Conservation (phyloP, 2,888 invertebrate species). For the Tetragonula carbonaria region DNA sequence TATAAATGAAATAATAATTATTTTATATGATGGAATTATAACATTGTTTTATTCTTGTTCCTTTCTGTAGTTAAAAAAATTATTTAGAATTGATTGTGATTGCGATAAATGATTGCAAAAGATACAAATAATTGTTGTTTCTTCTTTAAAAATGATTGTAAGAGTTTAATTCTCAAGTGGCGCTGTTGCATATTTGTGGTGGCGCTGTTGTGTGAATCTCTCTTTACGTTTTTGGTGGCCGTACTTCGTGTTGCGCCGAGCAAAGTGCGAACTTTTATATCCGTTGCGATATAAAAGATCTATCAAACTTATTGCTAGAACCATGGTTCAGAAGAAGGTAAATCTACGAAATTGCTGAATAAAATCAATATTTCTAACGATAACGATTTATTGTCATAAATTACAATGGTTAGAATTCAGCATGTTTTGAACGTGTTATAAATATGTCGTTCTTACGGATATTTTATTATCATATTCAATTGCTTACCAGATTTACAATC, state of each 20-base stretch:
- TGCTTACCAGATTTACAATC: background rate
- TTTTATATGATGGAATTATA: background rate
- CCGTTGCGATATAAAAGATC: constrained; percentile 73
- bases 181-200: constrained; percentile 24
- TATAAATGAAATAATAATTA: background rate
- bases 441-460: constrained; percentile 37
- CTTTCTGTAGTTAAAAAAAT: background rate
- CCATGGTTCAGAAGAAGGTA: constrained; percentile 81
- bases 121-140: constrained; percentile 1
- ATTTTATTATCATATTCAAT: background rate
- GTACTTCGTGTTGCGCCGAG: constrained; percentile 70
- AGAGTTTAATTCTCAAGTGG: constrained; percentile 35
- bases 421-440: constrained; percentile 39
- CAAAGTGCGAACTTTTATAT: constrained; percentile 71
- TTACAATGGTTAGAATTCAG: constrained; percentile 33
- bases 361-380: constrained; percentile 65
- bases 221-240: constrained; percentile 74
- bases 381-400: constrained; percentile 8
- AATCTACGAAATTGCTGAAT: constrained; percentile 33
- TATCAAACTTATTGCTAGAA: constrained; percentile 63
- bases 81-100: background rate
- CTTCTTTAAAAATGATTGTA: background rate
- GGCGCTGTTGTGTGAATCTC: constrained; percentile 44
- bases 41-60: background rate
- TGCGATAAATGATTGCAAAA: background rate